phyloP scores from a whole-genome alignment of 2,888 invertebrate genomes.

The Galeruca laticollis region DNA sequence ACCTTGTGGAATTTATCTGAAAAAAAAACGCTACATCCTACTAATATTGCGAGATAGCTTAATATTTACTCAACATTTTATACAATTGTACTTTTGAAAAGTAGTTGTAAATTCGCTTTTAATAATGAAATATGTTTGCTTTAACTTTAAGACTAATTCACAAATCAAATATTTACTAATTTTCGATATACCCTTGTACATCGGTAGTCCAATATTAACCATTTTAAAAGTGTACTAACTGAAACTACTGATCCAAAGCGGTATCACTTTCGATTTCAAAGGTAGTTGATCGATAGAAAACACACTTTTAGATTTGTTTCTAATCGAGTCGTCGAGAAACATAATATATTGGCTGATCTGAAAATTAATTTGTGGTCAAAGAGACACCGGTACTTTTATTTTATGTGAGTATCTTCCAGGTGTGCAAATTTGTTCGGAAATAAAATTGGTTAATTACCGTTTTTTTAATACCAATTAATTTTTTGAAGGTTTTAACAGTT shows the following conservation, averaged over 20 bases:
- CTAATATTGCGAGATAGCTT: no score
- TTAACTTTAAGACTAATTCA: not conserved
- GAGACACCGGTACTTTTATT: conserved; percentile 7
- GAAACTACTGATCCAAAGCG: not conserved
- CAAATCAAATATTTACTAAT: not conserved
- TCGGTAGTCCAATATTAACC: not conserved
- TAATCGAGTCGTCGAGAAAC: conserved; percentile 9
- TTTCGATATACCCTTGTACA: not conserved
- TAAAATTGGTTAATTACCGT: no score
- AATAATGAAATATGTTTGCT: not conserved
- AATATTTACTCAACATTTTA: no score
- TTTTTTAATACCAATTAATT: not conserved
- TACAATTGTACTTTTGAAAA: no score
- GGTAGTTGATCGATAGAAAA: conserved; percentile 51
- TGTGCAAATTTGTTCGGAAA: not conserved
- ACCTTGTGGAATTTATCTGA: no score
- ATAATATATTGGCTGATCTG: not conserved
- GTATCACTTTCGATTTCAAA: conserved; percentile 52
- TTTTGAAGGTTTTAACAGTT: not conserved
- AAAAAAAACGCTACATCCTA: no score
- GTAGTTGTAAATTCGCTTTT: no score
- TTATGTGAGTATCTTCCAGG: not conserved
- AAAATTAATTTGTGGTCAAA: not conserved
- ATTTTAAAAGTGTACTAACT: conserved; percentile 5
- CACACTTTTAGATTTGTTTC: conserved; percentile 19